phyloP scores from a whole-genome alignment of 2,888 invertebrate genomes.

The Magallana nippona region DNA sequence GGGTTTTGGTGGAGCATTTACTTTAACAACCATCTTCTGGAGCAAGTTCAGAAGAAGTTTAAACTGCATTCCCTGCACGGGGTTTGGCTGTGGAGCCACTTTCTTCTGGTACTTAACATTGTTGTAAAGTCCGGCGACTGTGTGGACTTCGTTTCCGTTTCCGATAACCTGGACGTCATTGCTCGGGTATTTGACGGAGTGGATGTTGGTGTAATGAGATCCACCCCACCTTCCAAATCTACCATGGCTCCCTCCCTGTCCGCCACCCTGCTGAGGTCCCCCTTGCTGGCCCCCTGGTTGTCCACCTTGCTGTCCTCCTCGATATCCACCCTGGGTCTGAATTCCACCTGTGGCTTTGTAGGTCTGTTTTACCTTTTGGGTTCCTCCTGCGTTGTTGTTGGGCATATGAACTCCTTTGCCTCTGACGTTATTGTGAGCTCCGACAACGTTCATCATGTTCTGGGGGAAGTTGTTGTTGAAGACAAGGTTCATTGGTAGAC shows the following conservation, averaged over 20 bases:
- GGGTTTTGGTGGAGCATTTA: background rate
- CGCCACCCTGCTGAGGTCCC: slow-evolving; percentile 7
- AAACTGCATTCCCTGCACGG: slow-evolving; percentile 24
- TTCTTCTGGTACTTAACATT: slow-evolving; percentile 21
- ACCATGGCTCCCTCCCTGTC: background rate
- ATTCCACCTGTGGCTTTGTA: slow-evolving; percentile 10
- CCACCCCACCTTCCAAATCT: slow-evolving; percentile 3
- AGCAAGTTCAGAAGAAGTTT: slow-evolving; percentile 11
- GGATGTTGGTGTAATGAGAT: background rate
- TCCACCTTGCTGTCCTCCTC: background rate
- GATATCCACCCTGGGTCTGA: slow-evolving; percentile 2
- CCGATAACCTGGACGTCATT: slow-evolving; percentile 18
- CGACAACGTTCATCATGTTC: slow-evolving; percentile 30
- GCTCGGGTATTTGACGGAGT: slow-evolving; percentile 22
- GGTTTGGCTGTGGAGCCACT: slow-evolving; percentile 4
- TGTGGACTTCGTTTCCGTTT: slow-evolving; percentile 19
- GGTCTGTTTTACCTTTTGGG: slow-evolving; percentile 16
- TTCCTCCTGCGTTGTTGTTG: slow-evolving; percentile 14
- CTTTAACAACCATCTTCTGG: slow-evolving; percentile 29
- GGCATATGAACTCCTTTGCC: slow-evolving; percentile 17
- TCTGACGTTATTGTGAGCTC: slow-evolving; percentile 16
- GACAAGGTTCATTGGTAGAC: slow-evolving; percentile 23
- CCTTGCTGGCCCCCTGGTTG: background rate
- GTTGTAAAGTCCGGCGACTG: slow-evolving; percentile 20
- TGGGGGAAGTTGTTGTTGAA: slow-evolving; percentile 27